These are phyloP conservation scores for Standfussiana lucernea DNA, from an alignment of 2,888 invertebrate genomes.

Conservation along the genomic window DNA sequence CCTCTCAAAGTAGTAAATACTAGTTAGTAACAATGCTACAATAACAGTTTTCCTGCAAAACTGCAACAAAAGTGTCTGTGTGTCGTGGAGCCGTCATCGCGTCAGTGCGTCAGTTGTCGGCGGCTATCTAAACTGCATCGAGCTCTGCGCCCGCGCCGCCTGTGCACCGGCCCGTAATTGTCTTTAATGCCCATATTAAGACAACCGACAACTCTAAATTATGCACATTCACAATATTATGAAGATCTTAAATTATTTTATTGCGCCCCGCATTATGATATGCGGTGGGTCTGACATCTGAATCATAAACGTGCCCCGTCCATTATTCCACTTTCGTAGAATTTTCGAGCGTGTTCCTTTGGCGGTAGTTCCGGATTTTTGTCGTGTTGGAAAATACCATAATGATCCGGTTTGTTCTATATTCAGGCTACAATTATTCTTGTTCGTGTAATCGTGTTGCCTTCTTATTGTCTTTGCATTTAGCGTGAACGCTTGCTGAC, in stretches of 20 bases:
- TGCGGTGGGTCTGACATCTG: constrained; percentile 59
- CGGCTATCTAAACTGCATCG: constrained; percentile 86
- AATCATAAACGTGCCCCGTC: constrained; percentile 62
- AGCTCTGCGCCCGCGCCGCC: constrained; percentile 66
- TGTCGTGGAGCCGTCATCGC: constrained; percentile 33
- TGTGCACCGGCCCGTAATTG: constrained; percentile 75
- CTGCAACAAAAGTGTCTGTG: constrained; percentile 53
- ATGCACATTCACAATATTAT: constrained; percentile 72
- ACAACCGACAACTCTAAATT: constrained; percentile 70
- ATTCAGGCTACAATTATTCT: constrained; percentile 28
- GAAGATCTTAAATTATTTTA: constrained; percentile 69
- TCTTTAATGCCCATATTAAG: constrained; percentile 84
- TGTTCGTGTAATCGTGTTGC: constrained; percentile 4
- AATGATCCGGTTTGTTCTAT: constrained; percentile 33
- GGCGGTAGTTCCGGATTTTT: constrained; percentile 50
- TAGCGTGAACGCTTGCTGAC: constrained; percentile 14
- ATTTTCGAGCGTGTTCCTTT: constrained; percentile 51
- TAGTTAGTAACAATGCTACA: constrained; percentile 59
- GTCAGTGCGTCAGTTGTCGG: constrained; percentile 60
- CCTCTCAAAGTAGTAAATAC: constrained; percentile 9
- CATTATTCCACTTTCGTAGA: constrained; percentile 55
- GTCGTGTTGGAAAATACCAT: constrained; percentile 21
- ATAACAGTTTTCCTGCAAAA: constrained; percentile 46
- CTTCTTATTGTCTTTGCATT: constrained; percentile 19
- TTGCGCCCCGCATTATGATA: constrained; percentile 57